Evolutionary conservation across 2,797 vertebrate species (phyloP).

Genomic region (Eulemur albifrons): DNA sequence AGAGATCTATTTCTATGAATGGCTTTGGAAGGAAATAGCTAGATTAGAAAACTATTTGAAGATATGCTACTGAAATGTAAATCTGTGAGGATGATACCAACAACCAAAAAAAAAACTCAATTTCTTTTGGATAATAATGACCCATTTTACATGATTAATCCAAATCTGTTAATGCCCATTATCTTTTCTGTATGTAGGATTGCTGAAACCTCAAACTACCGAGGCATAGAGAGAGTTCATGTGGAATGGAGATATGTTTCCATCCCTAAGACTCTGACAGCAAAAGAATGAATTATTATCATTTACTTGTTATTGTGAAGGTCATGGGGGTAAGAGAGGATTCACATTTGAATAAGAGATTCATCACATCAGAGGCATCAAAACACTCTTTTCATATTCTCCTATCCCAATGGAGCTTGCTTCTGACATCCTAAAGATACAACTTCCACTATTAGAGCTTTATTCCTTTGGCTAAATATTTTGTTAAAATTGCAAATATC

Average conservation of each 20-base stretch:
- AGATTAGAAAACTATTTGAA: conserved; percentile 28
- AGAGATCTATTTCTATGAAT: conserved; percentile 75
- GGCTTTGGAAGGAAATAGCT: conserved; percentile 69
- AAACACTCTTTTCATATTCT: background rate
- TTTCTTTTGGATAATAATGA: background rate
- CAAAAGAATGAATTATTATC: background rate
- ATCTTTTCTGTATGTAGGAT: background rate
- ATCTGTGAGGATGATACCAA: background rate
- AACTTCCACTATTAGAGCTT: background rate
- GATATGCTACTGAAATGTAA: background rate
- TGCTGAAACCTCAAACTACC: background rate
- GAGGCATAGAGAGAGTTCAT: background rate
- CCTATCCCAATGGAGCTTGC: background rate
- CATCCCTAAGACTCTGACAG: conserved; percentile 26
- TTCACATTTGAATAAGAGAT: background rate
- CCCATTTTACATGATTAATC: background rate
- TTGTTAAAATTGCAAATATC: background rate
- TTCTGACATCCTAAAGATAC: background rate
- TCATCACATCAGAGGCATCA: background rate
- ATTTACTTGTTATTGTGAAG: background rate
- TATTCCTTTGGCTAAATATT: background rate
- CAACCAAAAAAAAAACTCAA: background rate
- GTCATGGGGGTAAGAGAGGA: background rate
- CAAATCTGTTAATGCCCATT: background rate
- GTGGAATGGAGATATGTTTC: background rate